A percentile compares a stretch with the other conserved stretches of the same genome.
Conservation (phyloP, 2,113 vertebrate genomes). For the Dromiciops gliroides region DNA sequence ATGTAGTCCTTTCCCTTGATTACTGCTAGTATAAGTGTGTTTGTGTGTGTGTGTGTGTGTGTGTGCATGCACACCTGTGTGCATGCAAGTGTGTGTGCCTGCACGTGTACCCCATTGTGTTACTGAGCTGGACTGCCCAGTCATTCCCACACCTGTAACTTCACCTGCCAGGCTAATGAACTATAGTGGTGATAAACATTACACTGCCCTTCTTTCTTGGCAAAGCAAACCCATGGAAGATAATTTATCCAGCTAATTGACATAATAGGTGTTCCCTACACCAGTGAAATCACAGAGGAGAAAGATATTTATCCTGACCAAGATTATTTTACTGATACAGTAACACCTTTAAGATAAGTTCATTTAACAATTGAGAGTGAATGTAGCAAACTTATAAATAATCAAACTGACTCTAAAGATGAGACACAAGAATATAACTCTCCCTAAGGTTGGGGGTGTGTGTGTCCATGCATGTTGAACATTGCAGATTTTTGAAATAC, state of each 20-base stretch:
- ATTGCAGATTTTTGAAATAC: constrained; percentile 20
- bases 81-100: too few relatives aligned
- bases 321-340: neutral
- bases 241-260: neutral
- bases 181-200: neutral
- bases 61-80: too few relatives aligned
- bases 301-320: neutral
- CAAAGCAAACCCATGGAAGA: neutral
- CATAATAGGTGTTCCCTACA: neutral
- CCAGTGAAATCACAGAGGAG: neutral
- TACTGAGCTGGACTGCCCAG: too few relatives aligned
- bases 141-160: too few relatives aligned
- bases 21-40: too few relatives aligned
- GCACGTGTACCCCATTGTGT: too few relatives aligned
- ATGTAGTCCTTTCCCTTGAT: too few relatives aligned
- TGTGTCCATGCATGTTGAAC: neutral
- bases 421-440: neutral
- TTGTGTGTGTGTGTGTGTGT: too few relatives aligned
- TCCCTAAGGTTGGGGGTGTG: too few relatives aligned
- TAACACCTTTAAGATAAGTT: neutral
- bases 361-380: neutral
- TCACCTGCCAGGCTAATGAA: too few relatives aligned
- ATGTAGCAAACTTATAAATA: neutral
- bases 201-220: neutral
- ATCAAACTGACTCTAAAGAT: neutral